A percentile compares a stretch with the other conserved stretches of the same genome.
phyloP scores from a whole-genome alignment of 1,140 invertebrate genomes.

The Trichomalopsis sarcophagae region DNA sequence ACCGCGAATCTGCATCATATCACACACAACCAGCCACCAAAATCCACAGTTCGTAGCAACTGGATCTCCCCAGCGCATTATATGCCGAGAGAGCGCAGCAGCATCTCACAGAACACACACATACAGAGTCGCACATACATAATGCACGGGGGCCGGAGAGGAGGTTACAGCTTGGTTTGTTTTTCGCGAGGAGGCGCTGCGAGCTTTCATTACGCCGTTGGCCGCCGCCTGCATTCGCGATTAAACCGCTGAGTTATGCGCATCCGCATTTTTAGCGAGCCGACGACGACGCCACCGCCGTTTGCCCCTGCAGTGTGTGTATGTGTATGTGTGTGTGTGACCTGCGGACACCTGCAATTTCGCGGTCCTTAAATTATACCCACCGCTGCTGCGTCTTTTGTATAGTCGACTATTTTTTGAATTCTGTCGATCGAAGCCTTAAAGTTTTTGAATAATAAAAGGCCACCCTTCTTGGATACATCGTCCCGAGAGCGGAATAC shows the following conservation, averaged over 20 bases:
- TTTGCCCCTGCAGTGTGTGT: background rate
- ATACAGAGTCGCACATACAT: background rate
- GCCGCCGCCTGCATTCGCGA: slow-evolving; percentile 64
- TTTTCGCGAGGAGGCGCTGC: slow-evolving; percentile 63
- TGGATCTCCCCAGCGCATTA: background rate
- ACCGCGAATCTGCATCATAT: background rate
- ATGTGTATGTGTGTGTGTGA: too few relatives aligned
- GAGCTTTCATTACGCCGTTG: slow-evolving; percentile 67
- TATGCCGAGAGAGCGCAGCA: background rate
- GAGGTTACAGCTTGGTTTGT: slow-evolving; percentile 61
- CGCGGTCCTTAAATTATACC: slow-evolving; percentile 44
- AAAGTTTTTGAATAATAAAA: slow-evolving; percentile 26
- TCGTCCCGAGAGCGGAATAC: slow-evolving; percentile 53
- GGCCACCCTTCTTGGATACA: slow-evolving; percentile 56
- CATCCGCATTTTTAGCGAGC: slow-evolving; percentile 67
- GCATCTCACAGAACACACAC: background rate
- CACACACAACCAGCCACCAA: background rate
- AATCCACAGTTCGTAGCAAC: background rate
- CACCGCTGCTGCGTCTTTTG: slow-evolving; percentile 25
- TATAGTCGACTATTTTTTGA: background rate
- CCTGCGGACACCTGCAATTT: slow-evolving; percentile 16
- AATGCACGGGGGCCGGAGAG: slow-evolving; percentile 35
- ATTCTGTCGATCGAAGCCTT: background rate
- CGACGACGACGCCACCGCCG: slow-evolving; percentile 25
- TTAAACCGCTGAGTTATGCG: slow-evolving; percentile 71